Conservation (phyloP, 2,888 invertebrate species). For the Aelia acuminata region DNA sequence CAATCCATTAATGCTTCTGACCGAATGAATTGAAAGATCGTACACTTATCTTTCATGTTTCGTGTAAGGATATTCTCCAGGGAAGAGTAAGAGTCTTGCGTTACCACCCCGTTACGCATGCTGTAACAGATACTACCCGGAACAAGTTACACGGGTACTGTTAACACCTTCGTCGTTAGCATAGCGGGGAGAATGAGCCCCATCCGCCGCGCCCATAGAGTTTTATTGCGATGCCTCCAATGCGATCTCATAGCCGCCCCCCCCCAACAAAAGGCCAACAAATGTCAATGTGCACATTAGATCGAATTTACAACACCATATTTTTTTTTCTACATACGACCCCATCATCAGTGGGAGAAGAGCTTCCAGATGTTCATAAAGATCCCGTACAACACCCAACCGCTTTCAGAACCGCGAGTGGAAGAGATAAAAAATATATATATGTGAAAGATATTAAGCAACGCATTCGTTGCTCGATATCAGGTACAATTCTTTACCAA, state of each 20-base stretch:
- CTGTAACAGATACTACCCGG: not conserved
- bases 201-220: not conserved
- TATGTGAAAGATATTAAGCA: not conserved
- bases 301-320: constrained; percentile 15
- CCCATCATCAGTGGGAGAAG: not conserved
- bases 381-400: not conserved
- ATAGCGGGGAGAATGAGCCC: constrained; percentile 14
- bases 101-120: not conserved
- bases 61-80: not conserved
- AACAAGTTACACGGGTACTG: not conserved
- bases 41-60: too few species aligned
- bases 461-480: too few species aligned
- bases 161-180: constrained; percentile 41
- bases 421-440: not conserved
- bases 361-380: not conserved
- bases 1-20: too few species aligned
- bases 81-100: not conserved
- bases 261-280: constrained; percentile 20
- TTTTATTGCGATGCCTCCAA: constrained; percentile 26
- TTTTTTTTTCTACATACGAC: not conserved
- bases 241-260: not conserved
- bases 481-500: too few species aligned
- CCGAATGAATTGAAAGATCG: too few species aligned
- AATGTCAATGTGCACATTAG: constrained; percentile 40
- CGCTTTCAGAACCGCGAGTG: not conserved